Percentiles rank a stretch among this genome's conserved stretches.
Conservation (phyloP, 2,888 invertebrate genomes). For the Agrochola lota region DNA sequence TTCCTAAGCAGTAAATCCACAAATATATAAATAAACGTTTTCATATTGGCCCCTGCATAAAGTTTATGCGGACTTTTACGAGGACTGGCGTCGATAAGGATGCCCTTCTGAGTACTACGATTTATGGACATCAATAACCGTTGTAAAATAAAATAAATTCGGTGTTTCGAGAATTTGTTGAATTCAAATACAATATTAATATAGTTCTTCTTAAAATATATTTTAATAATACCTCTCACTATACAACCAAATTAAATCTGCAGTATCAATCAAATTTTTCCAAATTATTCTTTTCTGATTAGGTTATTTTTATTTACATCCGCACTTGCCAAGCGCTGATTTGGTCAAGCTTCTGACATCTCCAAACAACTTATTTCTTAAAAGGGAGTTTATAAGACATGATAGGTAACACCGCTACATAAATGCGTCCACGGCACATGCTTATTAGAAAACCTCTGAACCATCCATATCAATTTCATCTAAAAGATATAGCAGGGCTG, state of each 20-base stretch:
- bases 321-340: neutral
- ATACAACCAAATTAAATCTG: neutral
- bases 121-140: constrained; percentile 52
- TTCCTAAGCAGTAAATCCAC: constrained; percentile 85
- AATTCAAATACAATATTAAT: neutral
- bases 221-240: too few relatives aligned
- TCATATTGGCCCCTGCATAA: constrained; percentile 76
- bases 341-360: neutral
- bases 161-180: constrained; percentile 1
- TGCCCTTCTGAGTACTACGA: constrained; percentile 72
- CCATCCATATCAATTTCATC: constrained; percentile 54
- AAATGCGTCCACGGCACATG: constrained; percentile 14
- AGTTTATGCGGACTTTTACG: constrained; percentile 79
- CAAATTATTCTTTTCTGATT: neutral
- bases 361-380: neutral
- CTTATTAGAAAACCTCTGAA: constrained; percentile 55
- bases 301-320: too few relatives aligned
- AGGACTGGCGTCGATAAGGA: constrained; percentile 75
- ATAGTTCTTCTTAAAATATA: too few relatives aligned
- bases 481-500: constrained; percentile 39
- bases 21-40: constrained; percentile 84
- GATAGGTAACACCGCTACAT: neutral
- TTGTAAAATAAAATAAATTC: constrained; percentile 27
- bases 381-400: neutral
- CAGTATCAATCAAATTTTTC: too few relatives aligned